phyloP scores from a whole-genome alignment of 2,113 vertebrate species.

The Pycnonotus jocosus region DNA sequence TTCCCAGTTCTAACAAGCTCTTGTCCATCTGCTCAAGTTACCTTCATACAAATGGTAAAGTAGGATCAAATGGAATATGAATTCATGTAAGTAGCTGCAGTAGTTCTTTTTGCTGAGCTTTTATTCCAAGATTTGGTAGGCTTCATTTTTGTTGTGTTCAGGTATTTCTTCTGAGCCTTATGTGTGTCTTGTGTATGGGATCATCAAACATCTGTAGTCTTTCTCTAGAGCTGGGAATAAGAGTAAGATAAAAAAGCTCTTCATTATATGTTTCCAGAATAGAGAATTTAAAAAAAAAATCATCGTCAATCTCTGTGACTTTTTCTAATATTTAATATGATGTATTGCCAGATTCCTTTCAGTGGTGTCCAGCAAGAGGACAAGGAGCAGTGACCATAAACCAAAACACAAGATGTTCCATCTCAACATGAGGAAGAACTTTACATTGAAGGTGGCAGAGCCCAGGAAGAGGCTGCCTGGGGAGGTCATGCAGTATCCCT shows the following conservation, averaged over 20 bases:
- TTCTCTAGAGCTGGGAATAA: conserved; percentile 75
- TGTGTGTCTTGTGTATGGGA: conserved; percentile 82
- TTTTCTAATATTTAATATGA: conserved; percentile 86
- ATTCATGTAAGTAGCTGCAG: conserved; percentile 82
- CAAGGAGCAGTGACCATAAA: not conserved
- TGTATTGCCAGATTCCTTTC: conserved; percentile 61
- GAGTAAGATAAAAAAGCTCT: conserved; percentile 84
- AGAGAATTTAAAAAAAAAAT: conserved; percentile 78
- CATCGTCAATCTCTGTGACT: conserved; percentile 75
- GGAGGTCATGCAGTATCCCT: not conserved
- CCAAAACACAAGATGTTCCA: not conserved
- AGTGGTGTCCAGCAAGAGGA: not conserved
- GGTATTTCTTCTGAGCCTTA: conserved; percentile 84
- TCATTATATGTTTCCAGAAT: conserved; percentile 87
- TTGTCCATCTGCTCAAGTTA: conserved; percentile 79
- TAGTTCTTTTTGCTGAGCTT: conserved; percentile 80
- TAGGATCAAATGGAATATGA: conserved; percentile 86
- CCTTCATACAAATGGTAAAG: conserved; percentile 85
- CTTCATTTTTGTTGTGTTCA: conserved; percentile 86
- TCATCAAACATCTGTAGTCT: conserved; percentile 84
- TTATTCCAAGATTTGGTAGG: conserved; percentile 85
- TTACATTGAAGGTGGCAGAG: not conserved
- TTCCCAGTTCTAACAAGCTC: conserved; percentile 88
- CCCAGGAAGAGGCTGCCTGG: not conserved
- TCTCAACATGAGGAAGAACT: not conserved